phyloP scores from a whole-genome alignment of 2,113 vertebrate genomes.

The Lophura nycthemera region DNA sequence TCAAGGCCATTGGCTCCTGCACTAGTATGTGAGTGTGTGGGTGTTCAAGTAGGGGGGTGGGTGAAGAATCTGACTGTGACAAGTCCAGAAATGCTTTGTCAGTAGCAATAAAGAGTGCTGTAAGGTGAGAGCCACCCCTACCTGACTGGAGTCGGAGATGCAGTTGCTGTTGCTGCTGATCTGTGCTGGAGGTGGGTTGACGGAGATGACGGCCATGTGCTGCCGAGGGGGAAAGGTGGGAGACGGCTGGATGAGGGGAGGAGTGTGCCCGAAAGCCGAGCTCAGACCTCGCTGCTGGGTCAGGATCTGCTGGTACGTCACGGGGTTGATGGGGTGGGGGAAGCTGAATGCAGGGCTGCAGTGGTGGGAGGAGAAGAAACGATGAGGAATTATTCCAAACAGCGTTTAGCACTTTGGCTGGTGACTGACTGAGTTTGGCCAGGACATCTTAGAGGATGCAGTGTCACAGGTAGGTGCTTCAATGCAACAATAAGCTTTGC shows the following conservation, averaged over 20 bases:
- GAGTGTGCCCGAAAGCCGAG: slow-evolving; percentile 91
- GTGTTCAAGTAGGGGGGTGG: background rate
- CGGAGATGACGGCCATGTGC: slow-evolving; percentile 81
- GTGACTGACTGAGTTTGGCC: background rate
- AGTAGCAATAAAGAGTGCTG: background rate
- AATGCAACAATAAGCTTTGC: background rate
- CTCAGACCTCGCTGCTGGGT: slow-evolving; percentile 91
- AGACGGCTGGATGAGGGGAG: slow-evolving; percentile 89
- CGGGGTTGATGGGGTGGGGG: slow-evolving; percentile 92
- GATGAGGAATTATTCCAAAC: background rate
- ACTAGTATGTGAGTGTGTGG: rapidly evolving
- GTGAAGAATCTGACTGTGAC: background rate
- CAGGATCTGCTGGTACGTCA: slow-evolving; percentile 96
- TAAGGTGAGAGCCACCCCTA: slow-evolving; percentile 54
- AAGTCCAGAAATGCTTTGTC: background rate
- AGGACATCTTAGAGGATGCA: background rate
- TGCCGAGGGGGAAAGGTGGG: slow-evolving; percentile 87
- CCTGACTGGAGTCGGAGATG: slow-evolving; percentile 85
- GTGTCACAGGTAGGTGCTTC: background rate
- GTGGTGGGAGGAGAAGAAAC: background rate
- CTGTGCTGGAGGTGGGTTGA: slow-evolving; percentile 76
- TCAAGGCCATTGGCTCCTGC: background rate
- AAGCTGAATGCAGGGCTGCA: slow-evolving; percentile 94
- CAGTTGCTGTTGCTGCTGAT: slow-evolving; percentile 79
- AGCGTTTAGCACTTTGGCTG: background rate